Evolutionary conservation across 2,888 invertebrate genomes (phyloP), one percentile per base, ranked within the genome.

Genomic region (Eurytoma adleriae): DNA sequence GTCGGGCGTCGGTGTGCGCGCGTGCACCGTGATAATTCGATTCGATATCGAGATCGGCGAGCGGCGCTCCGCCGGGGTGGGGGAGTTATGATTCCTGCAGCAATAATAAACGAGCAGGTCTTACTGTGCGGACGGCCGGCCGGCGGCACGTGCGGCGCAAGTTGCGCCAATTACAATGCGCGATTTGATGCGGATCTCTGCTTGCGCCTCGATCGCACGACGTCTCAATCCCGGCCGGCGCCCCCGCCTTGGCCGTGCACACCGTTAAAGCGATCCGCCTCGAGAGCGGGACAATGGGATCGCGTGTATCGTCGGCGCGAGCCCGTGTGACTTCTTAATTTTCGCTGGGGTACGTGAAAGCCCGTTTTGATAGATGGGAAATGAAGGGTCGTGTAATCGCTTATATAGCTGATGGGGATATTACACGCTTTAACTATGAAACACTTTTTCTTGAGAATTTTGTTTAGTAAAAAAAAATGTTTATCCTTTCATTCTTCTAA

Each of bases 41-140:
- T 89, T 89, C 89, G 89, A 87, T 89, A 89, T 86, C 87, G 85
- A 83, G 88, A 88, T 87, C 57, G 20, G 13, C 24, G 27, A 30
- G 18, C 48, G 40, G 13, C 20, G 18, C 48, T 18, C 48, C 48
- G 7, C 14, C 62, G 40, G 7, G 10, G 54, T 69, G 88, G 86
- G 76, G 54, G 69, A 88, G 86, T 89, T 90, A 90, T 89, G 89
- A 90, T 89, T 89, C 85, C 86, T 61, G 57, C 48, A 85, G 85
- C 86, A 89, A 89, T 90, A 90, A 90, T 90, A 90, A 87, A 89
- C 87, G 87, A 86, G 88, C 90, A 90, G 90, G 90, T 90, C 88
- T 90, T 87, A 90, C 86, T 90, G 86, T 89, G n/a, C n/a, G 76
- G 84, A 82, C 82, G 81, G 82, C 59, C 79, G 73, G 62, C 61